Conservation (phyloP, 1,140 invertebrate species). For the Globodera rostochiensis region DNA sequence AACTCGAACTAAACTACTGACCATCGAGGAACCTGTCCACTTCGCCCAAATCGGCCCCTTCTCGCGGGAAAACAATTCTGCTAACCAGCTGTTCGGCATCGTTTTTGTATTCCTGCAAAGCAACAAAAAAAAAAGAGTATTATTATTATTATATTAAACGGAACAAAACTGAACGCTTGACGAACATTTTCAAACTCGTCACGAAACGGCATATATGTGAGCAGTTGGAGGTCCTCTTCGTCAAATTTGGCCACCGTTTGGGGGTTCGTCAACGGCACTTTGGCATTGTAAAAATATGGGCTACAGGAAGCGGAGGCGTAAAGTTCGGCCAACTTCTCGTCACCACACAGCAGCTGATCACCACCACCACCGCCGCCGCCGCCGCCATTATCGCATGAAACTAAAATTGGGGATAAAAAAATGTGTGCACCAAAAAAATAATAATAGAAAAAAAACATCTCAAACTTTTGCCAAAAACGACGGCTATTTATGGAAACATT, state of each 20-base stretch:
- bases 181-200: conserved; percentile 40
- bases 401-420: neutral
- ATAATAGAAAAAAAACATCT: no score
- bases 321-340: conserved; percentile 17
- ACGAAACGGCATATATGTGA: conserved; percentile 33
- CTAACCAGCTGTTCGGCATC: conserved; percentile 39
- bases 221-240: conserved; percentile 38
- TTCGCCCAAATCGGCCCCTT: conserved; percentile 22
- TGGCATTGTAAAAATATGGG: conserved; percentile 32
- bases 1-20: neutral
- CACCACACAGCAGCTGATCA: neutral
- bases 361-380: neutral
- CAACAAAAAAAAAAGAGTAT: neutral
- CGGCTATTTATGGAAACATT: no score
- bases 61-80: conserved; percentile 29
- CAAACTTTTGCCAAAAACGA: no score
- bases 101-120: conserved; percentile 39
- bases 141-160: neutral
- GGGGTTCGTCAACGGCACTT: conserved; percentile 13
- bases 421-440: no score
- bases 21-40: conserved; percentile 35
- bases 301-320: conserved; percentile 15
- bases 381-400: neutral
- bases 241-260: conserved; percentile 34
- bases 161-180: neutral